These are phyloP conservation scores for Dorcus hopei DNA, from an alignment of 2,888 invertebrate genomes.

Conservation along the genomic window DNA sequence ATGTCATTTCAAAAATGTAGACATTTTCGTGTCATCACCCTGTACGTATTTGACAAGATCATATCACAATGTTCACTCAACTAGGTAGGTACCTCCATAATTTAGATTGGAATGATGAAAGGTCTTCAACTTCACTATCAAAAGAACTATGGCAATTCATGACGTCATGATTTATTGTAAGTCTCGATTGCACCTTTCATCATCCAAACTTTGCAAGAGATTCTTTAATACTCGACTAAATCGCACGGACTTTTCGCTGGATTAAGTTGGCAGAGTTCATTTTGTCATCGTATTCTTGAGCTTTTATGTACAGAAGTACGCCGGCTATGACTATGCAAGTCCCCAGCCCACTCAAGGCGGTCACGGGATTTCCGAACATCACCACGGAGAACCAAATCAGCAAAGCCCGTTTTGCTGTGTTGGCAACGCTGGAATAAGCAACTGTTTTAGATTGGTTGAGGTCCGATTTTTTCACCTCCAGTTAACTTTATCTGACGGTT, in stretches of 20 bases:
- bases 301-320: constrained; percentile 71
- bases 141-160: not conserved
- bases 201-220: no score
- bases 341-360: constrained; percentile 68
- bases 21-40: no score
- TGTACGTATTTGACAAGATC: constrained; percentile 2
- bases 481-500: no score
- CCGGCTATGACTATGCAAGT: constrained; percentile 69
- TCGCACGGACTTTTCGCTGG: constrained; percentile 47
- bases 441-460: no score
- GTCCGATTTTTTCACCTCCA: no score
- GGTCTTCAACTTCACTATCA: not conserved
- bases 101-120: not conserved
- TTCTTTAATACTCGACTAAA: constrained; percentile 30
- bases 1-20: no score
- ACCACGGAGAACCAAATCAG: constrained; percentile 74
- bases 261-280: constrained; percentile 41
- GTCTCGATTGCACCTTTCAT: not conserved
- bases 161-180: not conserved
- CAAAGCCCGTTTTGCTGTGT: constrained; percentile 75
- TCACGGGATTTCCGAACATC: constrained; percentile 72
- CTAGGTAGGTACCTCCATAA: not conserved
- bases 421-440: constrained; percentile 63
- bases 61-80: constrained; percentile 11
- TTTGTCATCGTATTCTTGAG: constrained; percentile 58